Evolutionary conservation across 1,140 invertebrate genomes (phyloP), one percentile per base, ranked within the genome.

Genomic region (Drosophila bifasciata): DNA sequence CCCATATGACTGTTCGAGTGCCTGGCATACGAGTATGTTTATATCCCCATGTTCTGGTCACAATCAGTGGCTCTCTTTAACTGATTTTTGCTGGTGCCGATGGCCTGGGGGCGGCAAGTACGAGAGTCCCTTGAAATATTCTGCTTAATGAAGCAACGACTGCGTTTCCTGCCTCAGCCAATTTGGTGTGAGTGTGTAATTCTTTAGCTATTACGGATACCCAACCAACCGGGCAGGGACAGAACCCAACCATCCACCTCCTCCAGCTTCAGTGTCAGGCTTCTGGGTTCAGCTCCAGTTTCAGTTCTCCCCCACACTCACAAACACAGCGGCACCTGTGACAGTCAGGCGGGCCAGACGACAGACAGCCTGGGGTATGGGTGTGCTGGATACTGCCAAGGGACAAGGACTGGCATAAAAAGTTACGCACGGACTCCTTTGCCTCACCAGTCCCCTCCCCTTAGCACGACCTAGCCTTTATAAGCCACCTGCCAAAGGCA

Each of bases 121-220:
- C 32, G 3, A 36, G 32, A 13, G 32, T 36, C 32, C 32, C 32
- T 36, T 83, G 79, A 84, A 74, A 83, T 86, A 90, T 90, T 88
- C 84, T 84, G 86, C 88, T 88, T 90, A 90, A 90, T 90, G 88
- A 90, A 90, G 88, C 88, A 90, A 90, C 88, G 88, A 84, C 88
- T 75, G 76, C 88, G 88, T 75, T 90, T 90, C 88, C 88, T 90
- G 88, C 85, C 83, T 76, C 71, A 79, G 88, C 88, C 88, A 90
- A 90, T 90, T 90, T 90, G 80, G 79, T 88, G 77, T 90, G 83
- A 84, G 83, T 84, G 76, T 90, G 88, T 90, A 90, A 90, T 90
- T 90, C 88, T 90, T 90, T 90, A 90, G 73, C 88, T 74, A 90
- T 90, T 90, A 90, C 72, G 79, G 76, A 85, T 78, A 75, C 60